Percentiles rank a stretch among this genome's conserved stretches.
Evolutionary conservation across 2,797 vertebrate genomes (phyloP).

Genomic region (Acipenser transmontanus): DNA sequence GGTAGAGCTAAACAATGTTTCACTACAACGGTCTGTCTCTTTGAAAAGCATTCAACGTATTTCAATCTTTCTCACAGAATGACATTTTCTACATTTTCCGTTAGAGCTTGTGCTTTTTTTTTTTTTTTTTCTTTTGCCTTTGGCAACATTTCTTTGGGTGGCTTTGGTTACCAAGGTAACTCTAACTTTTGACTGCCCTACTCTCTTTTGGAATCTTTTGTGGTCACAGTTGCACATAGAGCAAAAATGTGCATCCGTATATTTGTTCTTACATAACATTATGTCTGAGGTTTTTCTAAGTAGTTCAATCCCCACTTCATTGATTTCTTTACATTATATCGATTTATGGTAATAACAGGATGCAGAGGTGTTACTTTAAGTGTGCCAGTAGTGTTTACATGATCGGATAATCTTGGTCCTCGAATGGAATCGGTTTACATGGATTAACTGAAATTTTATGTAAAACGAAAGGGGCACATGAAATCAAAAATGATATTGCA

Average conservation of each 20-base stretch:
- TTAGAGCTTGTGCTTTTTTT: neutral
- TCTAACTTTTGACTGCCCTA: slow-evolving; percentile 23
- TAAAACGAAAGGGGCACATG: no score
- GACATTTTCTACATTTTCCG: no score
- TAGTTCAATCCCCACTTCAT: slow-evolving; percentile 1
- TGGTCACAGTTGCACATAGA: slow-evolving; percentile 20
- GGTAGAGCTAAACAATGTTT: no score
- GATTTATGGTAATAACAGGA: slow-evolving; percentile 20
- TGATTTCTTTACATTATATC: neutral
- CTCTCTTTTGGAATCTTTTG: slow-evolving; percentile 33
- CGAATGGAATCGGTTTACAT: no score
- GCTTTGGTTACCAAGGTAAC: slow-evolving; percentile 21
- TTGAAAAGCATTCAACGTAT: no score
- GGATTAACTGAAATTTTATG: no score
- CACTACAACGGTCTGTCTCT: no score
- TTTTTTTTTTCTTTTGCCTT: slow-evolving; percentile 11
- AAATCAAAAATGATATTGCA: no score
- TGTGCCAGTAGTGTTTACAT: no score
- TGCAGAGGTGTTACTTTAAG: slow-evolving; percentile 8
- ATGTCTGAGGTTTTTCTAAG: slow-evolving; percentile 11
- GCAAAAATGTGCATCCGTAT: slow-evolving; percentile 10
- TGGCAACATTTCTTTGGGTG: slow-evolving; percentile 7
- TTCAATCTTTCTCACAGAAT: no score
- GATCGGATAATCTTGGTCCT: no score
- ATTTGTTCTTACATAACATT: slow-evolving; percentile 9